Evolutionary conservation across 2,888 invertebrate species (phyloP).

Genomic region (Lepidocyrtinus sp.): DNA sequence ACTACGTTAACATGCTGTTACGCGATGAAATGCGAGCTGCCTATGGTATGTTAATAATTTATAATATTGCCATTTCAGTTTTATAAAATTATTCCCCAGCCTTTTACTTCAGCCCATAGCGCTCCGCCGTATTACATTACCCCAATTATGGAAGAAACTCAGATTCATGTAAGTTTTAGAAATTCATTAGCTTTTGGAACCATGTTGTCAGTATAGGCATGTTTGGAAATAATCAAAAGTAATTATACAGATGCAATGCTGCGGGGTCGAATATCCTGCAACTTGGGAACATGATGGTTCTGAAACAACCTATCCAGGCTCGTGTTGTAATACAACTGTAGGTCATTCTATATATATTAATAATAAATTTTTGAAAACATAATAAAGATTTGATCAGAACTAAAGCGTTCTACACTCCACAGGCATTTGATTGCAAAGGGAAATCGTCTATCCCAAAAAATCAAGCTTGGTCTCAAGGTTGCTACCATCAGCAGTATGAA

Average conservation of each 20-base stretch:
- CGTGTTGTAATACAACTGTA: constrained; percentile 53
- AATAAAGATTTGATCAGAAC: background rate
- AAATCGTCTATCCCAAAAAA: background rate
- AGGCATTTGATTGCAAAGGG: constrained; percentile 33
- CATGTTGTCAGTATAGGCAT: background rate
- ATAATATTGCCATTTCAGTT: no score
- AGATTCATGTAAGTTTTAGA: constrained; percentile 39
- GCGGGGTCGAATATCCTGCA: constrained; percentile 37
- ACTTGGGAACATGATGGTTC: constrained; percentile 30
- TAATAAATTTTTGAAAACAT: background rate
- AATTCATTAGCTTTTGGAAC: background rate
- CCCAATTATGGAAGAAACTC: constrained; percentile 53
- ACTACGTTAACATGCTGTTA: constrained; percentile 29
- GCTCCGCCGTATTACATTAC: constrained; percentile 19
- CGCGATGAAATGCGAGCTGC: constrained; percentile 37
- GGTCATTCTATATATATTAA: background rate
- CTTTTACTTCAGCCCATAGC: constrained; percentile 13
- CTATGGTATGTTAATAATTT: constrained; percentile 3
- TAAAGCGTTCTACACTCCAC: no score
- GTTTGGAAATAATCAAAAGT: no score
- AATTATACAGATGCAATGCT: constrained; percentile 37
- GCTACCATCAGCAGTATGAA: constrained; percentile 1
- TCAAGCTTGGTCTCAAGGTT: constrained; percentile 21
- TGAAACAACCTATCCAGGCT: constrained; percentile 23
- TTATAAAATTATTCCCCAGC: background rate